Base-by-base conservation (phyloP, 2,888 invertebrate genomes). In the Lithophane semibrunnea region DNA sequence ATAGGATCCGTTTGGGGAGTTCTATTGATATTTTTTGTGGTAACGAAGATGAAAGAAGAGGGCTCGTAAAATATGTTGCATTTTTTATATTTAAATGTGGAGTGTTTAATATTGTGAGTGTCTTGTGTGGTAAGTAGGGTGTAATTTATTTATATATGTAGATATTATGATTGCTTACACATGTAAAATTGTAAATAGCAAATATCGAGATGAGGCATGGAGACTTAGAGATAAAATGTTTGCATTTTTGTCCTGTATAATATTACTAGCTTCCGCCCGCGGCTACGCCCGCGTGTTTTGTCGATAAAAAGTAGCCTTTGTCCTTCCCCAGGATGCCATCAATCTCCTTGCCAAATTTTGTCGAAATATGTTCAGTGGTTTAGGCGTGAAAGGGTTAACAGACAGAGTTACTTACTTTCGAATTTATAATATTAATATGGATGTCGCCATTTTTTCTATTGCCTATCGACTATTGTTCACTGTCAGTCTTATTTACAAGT, bases 1-100 rank as follows among this genome's bases (percentile, higher is more conserved):
- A 87, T 86, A 37, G 78, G 58, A 64, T 88, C 81, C 73, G 82
- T 67, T 72, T 77, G 68, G 72, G 61, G 68, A 75, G 84, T 75
- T 73, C 74, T 42, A 73, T 73, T 75, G n/a, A 72, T 29, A 52
- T 75, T 77, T 80, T 79, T 84, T 86, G 60, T 74, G 65, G 60
- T 44, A 47, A 49, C 52, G 47, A 64, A 58, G 64, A 61, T 64
- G 61, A 76, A 58, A 78, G 24, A 29, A 24, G 37, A n/a, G 60
- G 68, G 72, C 12, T 13, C 13, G 29, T 72, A 9, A 42, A 58
- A 63, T 63, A 44, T 70, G 58, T 75, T 82, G 37, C 13, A 47
- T 86, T 77, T 71, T 66, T 84, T 79, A 67, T 60, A 49, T 58
- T 24, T 24, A 54, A 79, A 61, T 61, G 29, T 12, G 16, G 12